Evolutionary conservation across 1,140 invertebrate genomes (phyloP).

Genomic region (Bombyx mandarina): DNA sequence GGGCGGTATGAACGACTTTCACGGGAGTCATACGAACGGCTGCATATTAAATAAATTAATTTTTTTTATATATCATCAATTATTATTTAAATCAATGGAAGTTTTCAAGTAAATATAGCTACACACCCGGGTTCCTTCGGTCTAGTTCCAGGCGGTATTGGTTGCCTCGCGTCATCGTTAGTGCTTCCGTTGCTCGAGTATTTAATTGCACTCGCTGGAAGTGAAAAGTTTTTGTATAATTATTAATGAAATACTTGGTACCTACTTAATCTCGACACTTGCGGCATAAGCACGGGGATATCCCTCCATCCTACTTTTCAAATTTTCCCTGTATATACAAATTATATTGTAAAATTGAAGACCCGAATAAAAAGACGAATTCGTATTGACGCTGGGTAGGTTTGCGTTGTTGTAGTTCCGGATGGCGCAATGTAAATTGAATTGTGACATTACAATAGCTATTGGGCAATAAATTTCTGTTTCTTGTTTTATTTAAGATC

Average conservation of each 20-base stretch:
- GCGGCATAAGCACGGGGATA: too few relatives aligned
- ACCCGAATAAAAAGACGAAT: too few relatives aligned
- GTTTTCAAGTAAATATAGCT: background rate
- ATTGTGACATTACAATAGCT: too few relatives aligned
- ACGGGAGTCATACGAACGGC: slow-evolving; percentile 51
- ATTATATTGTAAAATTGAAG: too few relatives aligned
- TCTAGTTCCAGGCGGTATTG: slow-evolving; percentile 55
- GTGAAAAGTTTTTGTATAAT: slow-evolving; percentile 12
- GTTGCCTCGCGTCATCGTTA: slow-evolving; percentile 55
- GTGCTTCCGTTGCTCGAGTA: slow-evolving; percentile 56
- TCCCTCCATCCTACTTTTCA: too few relatives aligned
- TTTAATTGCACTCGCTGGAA: slow-evolving; percentile 54
- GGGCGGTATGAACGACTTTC: slow-evolving; percentile 44
- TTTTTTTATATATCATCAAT: background rate
- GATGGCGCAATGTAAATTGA: too few relatives aligned
- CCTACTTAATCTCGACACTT: too few relatives aligned
- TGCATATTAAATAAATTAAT: slow-evolving; percentile 10
- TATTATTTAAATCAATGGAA: background rate
- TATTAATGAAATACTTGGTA: background rate
- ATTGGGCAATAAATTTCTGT: too few relatives aligned
- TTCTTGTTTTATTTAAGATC: too few relatives aligned
- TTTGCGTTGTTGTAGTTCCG: too few relatives aligned
- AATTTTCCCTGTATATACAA: too few relatives aligned
- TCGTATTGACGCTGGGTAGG: too few relatives aligned
- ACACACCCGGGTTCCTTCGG: slow-evolving; percentile 55